Base-by-base conservation (phyloP, 2,888 invertebrate species). In the Cephus pygmeus region DNA sequence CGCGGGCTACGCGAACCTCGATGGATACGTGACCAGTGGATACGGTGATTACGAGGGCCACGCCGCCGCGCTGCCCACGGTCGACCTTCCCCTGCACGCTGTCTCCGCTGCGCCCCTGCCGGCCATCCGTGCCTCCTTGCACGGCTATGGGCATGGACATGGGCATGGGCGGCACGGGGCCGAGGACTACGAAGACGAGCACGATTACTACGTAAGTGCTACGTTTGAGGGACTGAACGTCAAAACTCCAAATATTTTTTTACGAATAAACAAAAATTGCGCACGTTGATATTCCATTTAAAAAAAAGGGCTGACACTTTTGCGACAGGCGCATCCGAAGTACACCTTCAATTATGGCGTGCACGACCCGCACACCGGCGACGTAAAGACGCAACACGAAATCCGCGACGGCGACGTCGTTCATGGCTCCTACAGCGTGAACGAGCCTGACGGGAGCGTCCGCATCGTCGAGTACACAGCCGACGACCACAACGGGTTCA, bases 401-500 rank as follows among this genome's bases (percentile, higher is more conserved):
- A 88, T 90, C 11, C 89, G 91, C 12, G 91, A 91, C 80, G 91
- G 91, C n/a, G 91, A 91, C 81, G 90, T 91, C 3, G 91, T 91
- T 31, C 90, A 91, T 77, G 91, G 91, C 9, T 90, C 91, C 0
- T 91, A 91, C 87, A 90, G 90, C 81, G 89, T 91, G 0, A 90
- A 91, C 84, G 91, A 91, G 79, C 91, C 91, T 4, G 91, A 91
- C 81, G 91, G 91, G 30, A 91, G 89, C 36, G 88, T 91, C 31
- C 85, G 91, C 31, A 87, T 91, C 76, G 91, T 91, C 81, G 91
- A 91, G 69, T 91, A 91, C 82, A 91, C 91, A 1, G 91, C 91
- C 23, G 91, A 91, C 80, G 90, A 90, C 69, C 90, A 90, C 81
- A 91, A 91, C 76, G 91, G 91, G 3, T 91, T 91, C 81, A 89